Evolutionary conservation across 2,113 vertebrate species (phyloP), one percentile per base, ranked within the genome.

Genomic region (Archocentrus centrarchus): DNA sequence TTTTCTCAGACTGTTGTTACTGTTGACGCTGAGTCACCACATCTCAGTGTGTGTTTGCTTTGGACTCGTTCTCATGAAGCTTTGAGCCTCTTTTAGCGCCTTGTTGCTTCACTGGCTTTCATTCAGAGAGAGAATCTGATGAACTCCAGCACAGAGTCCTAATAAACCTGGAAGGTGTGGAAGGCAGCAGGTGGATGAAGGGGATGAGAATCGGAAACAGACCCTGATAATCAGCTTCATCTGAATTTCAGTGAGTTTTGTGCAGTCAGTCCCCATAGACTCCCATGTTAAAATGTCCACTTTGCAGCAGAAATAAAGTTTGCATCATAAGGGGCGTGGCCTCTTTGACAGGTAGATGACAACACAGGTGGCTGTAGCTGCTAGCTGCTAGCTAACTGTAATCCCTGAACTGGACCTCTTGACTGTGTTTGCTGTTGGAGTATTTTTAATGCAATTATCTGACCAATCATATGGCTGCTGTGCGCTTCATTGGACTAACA

Each of bases 1-100:
- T 75, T 9, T 59, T 57, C 55, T 62, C 78, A 59, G 64, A 86
- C 76, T 70, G 17, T 70, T 86, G 84, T 86, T 80, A 59, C 81
- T 20, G 6, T 14, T 14, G 55, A 55, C 58, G 17, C 44, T 50
- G 24, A 32, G 30, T 53, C 44, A 50, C 47, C 80, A 41, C n/a
- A 57, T 68, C 68, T 55, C 13, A 61, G 2, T 63, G 58, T 64
- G 57, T 81, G 81, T 84, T 77, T 85, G 32, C 20, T 15, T 85
- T 35, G 68, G 55, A 83, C 73, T 57, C 58, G 2, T 11, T 80
- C 22, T 66, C 27, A n/a, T 80, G 35, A 66, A 78, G 66, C 60
- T 85, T 58, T 87, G 44, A 85, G 62, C 41, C 44, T 81, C 30
- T 70, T 82, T 53, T 53, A 50, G 17, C 1, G 2, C 22, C 24